phyloP scores from a whole-genome alignment of 2,888 invertebrate genomes.

The Serripes groenlandicus region DNA sequence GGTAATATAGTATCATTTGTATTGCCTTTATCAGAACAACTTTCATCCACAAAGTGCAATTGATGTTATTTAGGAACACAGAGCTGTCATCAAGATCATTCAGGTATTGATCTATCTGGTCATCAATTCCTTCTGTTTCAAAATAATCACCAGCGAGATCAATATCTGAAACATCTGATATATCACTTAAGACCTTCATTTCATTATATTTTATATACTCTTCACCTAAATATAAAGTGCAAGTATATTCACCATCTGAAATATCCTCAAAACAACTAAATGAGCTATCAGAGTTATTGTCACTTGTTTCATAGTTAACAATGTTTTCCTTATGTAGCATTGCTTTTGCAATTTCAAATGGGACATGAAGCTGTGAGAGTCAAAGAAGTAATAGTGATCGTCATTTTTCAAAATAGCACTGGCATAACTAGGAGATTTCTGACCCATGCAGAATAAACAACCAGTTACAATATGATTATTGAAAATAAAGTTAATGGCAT shows the following conservation, averaged over 20 bases:
- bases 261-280: neutral
- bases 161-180: constrained; percentile 15
- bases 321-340: neutral
- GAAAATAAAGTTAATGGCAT: neutral
- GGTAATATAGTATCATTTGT: neutral
- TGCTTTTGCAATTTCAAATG: neutral
- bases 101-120: neutral
- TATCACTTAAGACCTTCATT: constrained; percentile 6
- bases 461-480: neutral
- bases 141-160: constrained; percentile 3
- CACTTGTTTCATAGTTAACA: neutral
- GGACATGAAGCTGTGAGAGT: constrained; percentile 21
- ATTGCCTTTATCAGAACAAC: neutral
- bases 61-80: neutral
- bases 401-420: neutral
- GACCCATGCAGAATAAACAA: constrained; percentile 1
- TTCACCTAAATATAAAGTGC: neutral
- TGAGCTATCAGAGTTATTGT: neutral
- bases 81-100: neutral
- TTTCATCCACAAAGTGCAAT: neutral
- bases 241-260: neutral
- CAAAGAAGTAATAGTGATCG: constrained; percentile 22
- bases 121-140: neutral
- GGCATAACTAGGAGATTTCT: neutral
- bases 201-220: constrained; percentile 10